Percentiles rank a stretch among this genome's conserved stretches.
These are phyloP conservation scores for Dilophus febrilis DNA, from an alignment of 2,888 invertebrate genomes.

Conservation along the genomic window DNA sequence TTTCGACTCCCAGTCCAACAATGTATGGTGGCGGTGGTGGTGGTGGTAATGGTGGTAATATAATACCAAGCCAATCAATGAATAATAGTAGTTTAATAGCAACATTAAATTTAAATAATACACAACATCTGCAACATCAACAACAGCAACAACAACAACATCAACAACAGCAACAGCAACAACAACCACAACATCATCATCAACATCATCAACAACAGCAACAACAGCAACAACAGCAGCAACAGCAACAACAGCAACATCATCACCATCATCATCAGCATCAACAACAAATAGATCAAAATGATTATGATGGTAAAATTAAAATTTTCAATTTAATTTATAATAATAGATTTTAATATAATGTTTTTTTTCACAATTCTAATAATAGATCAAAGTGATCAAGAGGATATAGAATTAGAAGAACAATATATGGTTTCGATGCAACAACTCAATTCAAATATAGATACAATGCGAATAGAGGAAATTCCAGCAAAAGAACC, in stretches of 20 bases:
- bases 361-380: too few species aligned
- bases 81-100: too few species aligned
- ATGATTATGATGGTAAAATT: slow-evolving; percentile 47
- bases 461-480: slow-evolving; percentile 71
- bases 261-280: slow-evolving; percentile 20
- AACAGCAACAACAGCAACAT: slow-evolving; percentile 13
- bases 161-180: slow-evolving; percentile 5
- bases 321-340: too few species aligned
- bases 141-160: slow-evolving; percentile 1
- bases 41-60: slow-evolving; percentile 19
- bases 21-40: slow-evolving; percentile 38
- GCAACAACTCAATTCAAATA: slow-evolving; percentile 45
- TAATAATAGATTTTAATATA: too few species aligned
- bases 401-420: slow-evolving; percentile 47
- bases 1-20: slow-evolving; percentile 71
- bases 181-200: slow-evolving; percentile 8
- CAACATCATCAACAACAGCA: slow-evolving; percentile 9
- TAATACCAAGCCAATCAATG: slow-evolving; percentile 14
- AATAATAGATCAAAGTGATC: slow-evolving; percentile 37
- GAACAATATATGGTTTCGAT: slow-evolving; percentile 42
- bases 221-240: slow-evolving; percentile 10
- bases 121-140: slow-evolving; percentile 13
- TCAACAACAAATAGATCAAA: slow-evolving; percentile 17
- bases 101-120: too few species aligned
- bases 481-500: slow-evolving; percentile 90